Evolutionary conservation across 2,797 vertebrate species (phyloP).

Genomic region (Molossus molossus): DNA sequence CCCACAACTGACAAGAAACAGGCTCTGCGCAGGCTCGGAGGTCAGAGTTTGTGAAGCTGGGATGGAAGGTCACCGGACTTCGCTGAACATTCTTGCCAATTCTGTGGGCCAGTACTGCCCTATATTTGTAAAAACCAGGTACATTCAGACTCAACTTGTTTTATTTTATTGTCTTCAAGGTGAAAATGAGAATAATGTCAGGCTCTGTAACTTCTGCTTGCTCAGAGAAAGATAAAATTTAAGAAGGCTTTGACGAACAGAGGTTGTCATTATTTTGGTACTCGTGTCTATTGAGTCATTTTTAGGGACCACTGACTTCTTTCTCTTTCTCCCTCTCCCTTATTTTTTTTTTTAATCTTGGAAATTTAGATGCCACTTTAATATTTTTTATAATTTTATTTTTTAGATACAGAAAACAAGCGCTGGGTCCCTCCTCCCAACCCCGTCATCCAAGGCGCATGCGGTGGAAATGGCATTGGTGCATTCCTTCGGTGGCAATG

Average conservation of each 20-base stretch:
- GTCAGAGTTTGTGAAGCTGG: constrained; percentile 80
- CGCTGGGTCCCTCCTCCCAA: background rate
- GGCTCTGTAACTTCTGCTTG: background rate
- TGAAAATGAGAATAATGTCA: background rate
- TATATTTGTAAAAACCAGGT: background rate
- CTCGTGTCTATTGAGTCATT: background rate
- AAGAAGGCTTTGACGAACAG: background rate
- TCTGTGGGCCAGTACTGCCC: background rate
- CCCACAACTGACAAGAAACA: constrained; percentile 87
- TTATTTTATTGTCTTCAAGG: background rate
- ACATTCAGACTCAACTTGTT: background rate
- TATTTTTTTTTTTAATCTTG: background rate
- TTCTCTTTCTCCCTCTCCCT: background rate
- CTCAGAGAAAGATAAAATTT: constrained; percentile 28
- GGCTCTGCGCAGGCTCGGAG: constrained; percentile 82
- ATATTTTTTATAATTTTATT: constrained; percentile 63
- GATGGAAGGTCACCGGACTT: constrained; percentile 54
- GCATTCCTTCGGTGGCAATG: constrained; percentile 20
- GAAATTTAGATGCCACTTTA: constrained; percentile 31
- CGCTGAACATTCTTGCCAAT: background rate
- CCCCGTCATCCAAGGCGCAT: background rate
- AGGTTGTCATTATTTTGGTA: background rate
- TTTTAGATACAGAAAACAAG: constrained; percentile 60
- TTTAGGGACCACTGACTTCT: background rate
- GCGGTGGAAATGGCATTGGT: background rate